Conservation (phyloP, 2,113 vertebrate genomes). For the Gymnocephalus cernua region DNA sequence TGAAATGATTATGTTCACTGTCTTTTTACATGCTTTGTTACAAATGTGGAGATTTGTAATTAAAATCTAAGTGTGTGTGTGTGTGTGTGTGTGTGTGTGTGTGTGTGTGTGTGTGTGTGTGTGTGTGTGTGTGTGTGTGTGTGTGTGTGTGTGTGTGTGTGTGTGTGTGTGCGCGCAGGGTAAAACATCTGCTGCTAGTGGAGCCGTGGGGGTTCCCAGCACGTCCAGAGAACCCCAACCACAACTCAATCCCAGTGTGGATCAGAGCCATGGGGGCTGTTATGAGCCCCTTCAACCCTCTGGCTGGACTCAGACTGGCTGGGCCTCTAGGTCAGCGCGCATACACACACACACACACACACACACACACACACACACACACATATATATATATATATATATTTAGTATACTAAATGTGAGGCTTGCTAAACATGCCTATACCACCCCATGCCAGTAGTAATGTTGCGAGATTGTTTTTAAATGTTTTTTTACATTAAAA, state of each 20-base stretch:
- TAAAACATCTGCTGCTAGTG: conserved; percentile 94
- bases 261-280: conserved; percentile 92
- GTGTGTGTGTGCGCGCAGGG: conserved; percentile 77
- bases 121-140: conserved; percentile 12
- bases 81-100: conserved; percentile 5
- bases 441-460: no score
- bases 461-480: background rate
- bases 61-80: background rate
- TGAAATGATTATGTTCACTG: background rate
- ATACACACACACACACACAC: conserved; percentile 15
- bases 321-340: conserved; percentile 91
- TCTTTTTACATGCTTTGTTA: background rate
- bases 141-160: background rate
- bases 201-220: conserved; percentile 97
- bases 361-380: conserved; percentile 1
- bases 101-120: conserved; percentile 9
- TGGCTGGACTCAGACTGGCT: conserved; percentile 93
- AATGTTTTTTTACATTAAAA: background rate
- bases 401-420: background rate
- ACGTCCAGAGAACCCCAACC: conserved; percentile 88
- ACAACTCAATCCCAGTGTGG: conserved; percentile 92
- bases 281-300: conserved; percentile 94
- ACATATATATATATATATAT: no score
- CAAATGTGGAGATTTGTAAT: no score
- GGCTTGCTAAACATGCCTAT: no score